A percentile compares a stretch with the other conserved stretches of the same genome.
These are phyloP conservation scores for Aphidius ervi DNA, from an alignment of 1,140 invertebrate genomes.

Conservation along the genomic window DNA sequence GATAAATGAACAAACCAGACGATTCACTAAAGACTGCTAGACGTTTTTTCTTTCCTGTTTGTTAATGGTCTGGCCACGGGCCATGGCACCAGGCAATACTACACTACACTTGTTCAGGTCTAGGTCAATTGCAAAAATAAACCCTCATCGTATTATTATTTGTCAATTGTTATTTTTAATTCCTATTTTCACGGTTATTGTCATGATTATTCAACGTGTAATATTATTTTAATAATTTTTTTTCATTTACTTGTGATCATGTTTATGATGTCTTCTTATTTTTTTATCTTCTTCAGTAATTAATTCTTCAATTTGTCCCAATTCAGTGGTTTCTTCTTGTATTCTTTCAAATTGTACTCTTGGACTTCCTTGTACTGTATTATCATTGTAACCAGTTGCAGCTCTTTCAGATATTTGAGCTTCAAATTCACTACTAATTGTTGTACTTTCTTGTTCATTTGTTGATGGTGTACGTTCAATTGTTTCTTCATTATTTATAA, in stretches of 20 bases:
- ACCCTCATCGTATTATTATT: slow-evolving; percentile 9
- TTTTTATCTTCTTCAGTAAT: slow-evolving; percentile 39
- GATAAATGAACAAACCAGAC: slow-evolving; percentile 20
- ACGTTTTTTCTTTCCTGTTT: not conserved
- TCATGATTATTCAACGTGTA: not conserved
- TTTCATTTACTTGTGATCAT: slow-evolving; percentile 50
- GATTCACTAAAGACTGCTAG: slow-evolving; percentile 17
- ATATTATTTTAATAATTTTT: too few relatives aligned
- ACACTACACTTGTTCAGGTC: slow-evolving; percentile 24
- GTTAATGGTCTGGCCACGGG: slow-evolving; percentile 35
- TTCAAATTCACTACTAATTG: slow-evolving; percentile 43
- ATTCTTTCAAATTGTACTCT: slow-evolving; percentile 52
- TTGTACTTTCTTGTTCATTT: slow-evolving; percentile 19
- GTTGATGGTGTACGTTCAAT: slow-evolving; percentile 12
- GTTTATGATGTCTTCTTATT: slow-evolving; percentile 43
- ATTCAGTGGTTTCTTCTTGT: slow-evolving; percentile 37
- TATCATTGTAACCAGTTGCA: slow-evolving; percentile 41
- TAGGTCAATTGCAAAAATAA: slow-evolving; percentile 24
- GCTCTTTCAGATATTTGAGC: slow-evolving; percentile 51
- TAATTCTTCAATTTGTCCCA: slow-evolving; percentile 25
- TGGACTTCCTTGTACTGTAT: slow-evolving; percentile 39
- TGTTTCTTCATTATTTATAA: slow-evolving; percentile 28
- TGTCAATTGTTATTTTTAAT: slow-evolving; percentile 9
- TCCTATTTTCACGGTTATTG: too few relatives aligned
- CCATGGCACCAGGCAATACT: slow-evolving; percentile 43